Evolutionary conservation across 2,888 invertebrate genomes (phyloP), one percentile per base, ranked within the genome.

Genomic region (Pimpla rufipes): DNA sequence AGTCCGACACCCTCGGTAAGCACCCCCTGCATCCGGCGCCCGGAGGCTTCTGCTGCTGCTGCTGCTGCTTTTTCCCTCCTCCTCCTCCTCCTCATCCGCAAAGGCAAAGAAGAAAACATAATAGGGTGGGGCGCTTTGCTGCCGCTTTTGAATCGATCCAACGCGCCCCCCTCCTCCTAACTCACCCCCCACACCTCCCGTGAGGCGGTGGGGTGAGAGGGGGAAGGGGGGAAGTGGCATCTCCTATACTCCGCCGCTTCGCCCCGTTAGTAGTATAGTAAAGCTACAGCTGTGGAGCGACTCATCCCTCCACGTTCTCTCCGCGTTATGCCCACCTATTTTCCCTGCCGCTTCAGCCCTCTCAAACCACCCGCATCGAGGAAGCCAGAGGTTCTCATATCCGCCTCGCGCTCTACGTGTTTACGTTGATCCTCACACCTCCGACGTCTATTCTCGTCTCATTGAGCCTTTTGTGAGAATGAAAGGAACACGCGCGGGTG

Each of bases 61-160:
- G 5, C 29, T 29, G 29, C 2, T 29, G 29, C 5, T 29, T 29
- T 5, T 29, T 40, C n/a, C 66, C 62, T 37, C 66, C 73, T 29
- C 29, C 29, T 29, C 29, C 29, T 29, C 29, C 45, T 29, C 55
- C n/a, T n/a, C 66, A 55, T 37, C 66, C 73, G 29, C 45, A 64
- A 70, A 29, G 81, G 83, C 64, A 71, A 88, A 90, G 90, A 90
- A 90, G 81, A 91, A 90, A 88, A 89, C 88, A 91, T 90, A 90
- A 91, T 90, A 89, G 92, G 91, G 91, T 91, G 90, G 91, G 91
- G 91, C 91, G 91, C 87, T 90, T 89, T 87, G 90, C 90, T 90
- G 89, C 90, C 89, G 92, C 91, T 92, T 91, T 92, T 92, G 91
- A 92, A 92, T 93, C 93, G 93, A 92, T 93, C 92, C 92, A 88